Conservation (phyloP, 2,888 invertebrate genomes). For the Hoplodrina blanda region DNA sequence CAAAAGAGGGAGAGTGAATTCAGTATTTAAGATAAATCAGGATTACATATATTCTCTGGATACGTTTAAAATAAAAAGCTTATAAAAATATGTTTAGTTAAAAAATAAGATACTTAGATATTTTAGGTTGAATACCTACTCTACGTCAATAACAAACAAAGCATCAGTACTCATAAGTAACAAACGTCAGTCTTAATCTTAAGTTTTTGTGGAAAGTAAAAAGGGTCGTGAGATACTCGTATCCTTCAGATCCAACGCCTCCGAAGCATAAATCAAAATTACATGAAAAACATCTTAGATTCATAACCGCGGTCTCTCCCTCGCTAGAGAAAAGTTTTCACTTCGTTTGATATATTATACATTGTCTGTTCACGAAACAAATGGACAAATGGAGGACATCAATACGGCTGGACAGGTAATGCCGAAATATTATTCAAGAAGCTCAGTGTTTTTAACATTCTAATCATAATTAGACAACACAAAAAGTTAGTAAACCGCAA, state of each 20-base stretch:
- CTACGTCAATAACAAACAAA: slow-evolving; percentile 12
- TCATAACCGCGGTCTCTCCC: slow-evolving; percentile 67
- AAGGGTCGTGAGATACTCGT: slow-evolving; percentile 74
- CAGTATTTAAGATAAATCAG: not conserved
- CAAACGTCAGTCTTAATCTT: slow-evolving; percentile 71
- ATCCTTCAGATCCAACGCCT: slow-evolving; percentile 73
- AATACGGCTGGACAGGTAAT: slow-evolving; percentile 18
- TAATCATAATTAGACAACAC: not conserved
- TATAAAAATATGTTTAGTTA: not conserved
- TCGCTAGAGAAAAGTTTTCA: slow-evolving; percentile 56
- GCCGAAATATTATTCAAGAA: not conserved
- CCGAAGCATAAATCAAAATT: slow-evolving; percentile 82
- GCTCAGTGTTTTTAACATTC: not conserved
- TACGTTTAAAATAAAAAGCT: not conserved
- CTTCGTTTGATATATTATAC: slow-evolving; percentile 34
- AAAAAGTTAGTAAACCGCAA: not conserved
- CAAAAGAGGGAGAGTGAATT: too few species aligned
- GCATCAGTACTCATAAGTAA: slow-evolving; percentile 57
- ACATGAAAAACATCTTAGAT: slow-evolving; percentile 82
- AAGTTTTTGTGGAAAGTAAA: slow-evolving; percentile 73
- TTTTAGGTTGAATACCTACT: not conserved
- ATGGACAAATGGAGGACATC: slow-evolving; percentile 28
- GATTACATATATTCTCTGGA: not conserved
- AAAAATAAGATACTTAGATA: not conserved
- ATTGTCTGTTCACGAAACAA: slow-evolving; percentile 24